Conservation (phyloP, 2,113 vertebrate species). For the Struthio camelus region DNA sequence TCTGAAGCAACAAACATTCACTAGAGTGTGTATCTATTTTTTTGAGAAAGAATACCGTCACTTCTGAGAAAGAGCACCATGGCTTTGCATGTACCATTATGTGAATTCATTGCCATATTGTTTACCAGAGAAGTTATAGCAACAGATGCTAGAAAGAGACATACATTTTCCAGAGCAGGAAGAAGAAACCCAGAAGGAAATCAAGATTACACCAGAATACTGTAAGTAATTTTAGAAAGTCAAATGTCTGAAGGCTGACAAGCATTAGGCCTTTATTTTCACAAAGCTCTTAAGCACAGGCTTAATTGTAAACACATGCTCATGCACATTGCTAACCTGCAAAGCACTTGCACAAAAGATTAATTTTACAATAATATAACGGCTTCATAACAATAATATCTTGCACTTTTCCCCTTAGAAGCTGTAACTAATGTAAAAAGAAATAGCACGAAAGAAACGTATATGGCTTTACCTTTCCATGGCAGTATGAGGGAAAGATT, state of each 20-base stretch:
- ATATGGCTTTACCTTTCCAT: background rate
- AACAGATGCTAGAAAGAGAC: constrained; percentile 19
- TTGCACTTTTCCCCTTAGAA: background rate
- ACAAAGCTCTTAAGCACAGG: constrained; percentile 4
- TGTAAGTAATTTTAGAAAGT: constrained; percentile 31
- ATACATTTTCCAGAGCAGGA: constrained; percentile 34
- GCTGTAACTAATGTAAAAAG: background rate
- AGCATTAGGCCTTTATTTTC: background rate
- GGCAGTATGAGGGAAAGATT: background rate
- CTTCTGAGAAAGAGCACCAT: background rate
- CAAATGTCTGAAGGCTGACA: background rate
- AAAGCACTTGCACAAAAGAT: background rate
- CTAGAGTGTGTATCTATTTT: background rate
- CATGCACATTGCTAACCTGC: background rate
- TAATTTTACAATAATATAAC: background rate
- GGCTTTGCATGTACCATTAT: background rate
- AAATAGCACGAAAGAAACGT: background rate
- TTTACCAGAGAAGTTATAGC: background rate
- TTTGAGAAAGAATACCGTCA: background rate
- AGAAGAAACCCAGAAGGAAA: constrained; percentile 51
- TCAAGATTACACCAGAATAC: background rate
- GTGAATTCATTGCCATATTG: background rate
- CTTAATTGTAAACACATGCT: constrained; percentile 44
- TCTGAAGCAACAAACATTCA: background rate
- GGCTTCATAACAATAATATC: background rate